A percentile compares a stretch with the other conserved stretches of the same genome.
These are phyloP conservation scores for Pyrocoelia pectoralis DNA, from an alignment of 2,888 invertebrate species.

Conservation along the genomic window DNA sequence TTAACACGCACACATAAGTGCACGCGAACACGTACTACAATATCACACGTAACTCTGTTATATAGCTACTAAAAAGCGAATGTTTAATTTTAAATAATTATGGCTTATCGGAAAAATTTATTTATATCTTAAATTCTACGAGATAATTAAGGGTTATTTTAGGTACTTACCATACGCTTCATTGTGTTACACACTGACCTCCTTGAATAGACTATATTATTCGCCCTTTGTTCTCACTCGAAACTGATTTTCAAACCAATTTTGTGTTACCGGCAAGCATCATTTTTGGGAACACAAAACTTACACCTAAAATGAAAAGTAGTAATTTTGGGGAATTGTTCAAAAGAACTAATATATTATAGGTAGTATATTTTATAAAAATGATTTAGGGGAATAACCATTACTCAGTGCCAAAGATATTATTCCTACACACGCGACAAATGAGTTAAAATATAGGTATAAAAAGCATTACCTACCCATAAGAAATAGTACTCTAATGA, in stretches of 20 bases:
- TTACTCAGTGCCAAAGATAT: constrained; percentile 18
- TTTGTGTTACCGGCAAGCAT: too few species aligned
- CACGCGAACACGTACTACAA: constrained; percentile 1
- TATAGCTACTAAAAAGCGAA: neutral
- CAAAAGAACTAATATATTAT: too few species aligned
- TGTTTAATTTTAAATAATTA: constrained; percentile 1
- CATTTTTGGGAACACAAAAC: too few species aligned
- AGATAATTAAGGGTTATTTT: neutral
- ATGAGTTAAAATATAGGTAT: constrained; percentile 9
- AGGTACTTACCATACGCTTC: neutral
- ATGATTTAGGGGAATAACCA: neutral
- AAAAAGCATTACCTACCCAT: neutral
- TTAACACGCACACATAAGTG: neutral
- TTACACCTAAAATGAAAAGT: too few species aligned
- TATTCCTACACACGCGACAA: constrained; percentile 13
- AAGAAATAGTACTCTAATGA: too few species aligned
- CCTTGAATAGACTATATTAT: too few species aligned
- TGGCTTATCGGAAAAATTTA: neutral
- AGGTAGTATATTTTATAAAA: neutral
- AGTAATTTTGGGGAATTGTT: too few species aligned
- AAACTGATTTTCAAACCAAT: too few species aligned
- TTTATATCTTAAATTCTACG: neutral
- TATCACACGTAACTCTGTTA: neutral
- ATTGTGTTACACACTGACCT: neutral
- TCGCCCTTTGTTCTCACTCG: too few species aligned